A percentile compares a stretch with the other conserved stretches of the same genome.
phyloP scores from a whole-genome alignment of 2,888 invertebrate genomes.

The Drosophila phalerata region DNA sequence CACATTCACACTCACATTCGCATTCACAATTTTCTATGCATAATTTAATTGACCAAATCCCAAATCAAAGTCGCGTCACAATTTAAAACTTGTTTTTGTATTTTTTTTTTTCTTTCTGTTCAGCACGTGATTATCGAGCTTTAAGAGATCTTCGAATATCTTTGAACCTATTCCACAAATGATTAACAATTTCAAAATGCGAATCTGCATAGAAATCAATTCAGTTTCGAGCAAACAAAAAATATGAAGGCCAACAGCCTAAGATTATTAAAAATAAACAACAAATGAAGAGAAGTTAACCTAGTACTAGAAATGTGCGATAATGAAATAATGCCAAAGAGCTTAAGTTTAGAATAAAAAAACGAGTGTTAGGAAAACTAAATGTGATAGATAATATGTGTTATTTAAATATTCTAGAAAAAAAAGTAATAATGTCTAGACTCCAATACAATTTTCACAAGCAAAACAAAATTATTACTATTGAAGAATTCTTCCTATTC shows the following conservation, averaged over 20 bases:
- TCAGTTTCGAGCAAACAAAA: background rate
- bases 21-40: conserved; percentile 20
- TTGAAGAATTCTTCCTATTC: too few species aligned
- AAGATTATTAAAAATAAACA: background rate
- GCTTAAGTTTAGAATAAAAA: background rate
- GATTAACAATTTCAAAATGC: conserved; percentile 6
- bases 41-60: conserved; percentile 18
- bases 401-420: too few species aligned
- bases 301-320: conserved; percentile 18
- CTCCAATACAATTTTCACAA: too few species aligned
- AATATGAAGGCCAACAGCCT: conserved; percentile 34
- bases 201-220: conserved; percentile 30
- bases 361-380: background rate
- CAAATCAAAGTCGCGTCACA: conserved; percentile 25
- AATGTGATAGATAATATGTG: too few species aligned
- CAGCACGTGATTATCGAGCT: conserved; percentile 25
- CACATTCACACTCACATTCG: conserved; percentile 13
- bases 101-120: conserved; percentile 29
- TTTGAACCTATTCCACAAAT: background rate
- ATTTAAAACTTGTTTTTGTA: conserved; percentile 39
- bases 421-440: too few species aligned
- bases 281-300: conserved; percentile 8
- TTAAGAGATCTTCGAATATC: conserved; percentile 4
- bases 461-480: too few species aligned
- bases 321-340: background rate